Evolutionary conservation across 2,888 invertebrate genomes (phyloP).

Genomic region (Phragmatobia fuliginosa): DNA sequence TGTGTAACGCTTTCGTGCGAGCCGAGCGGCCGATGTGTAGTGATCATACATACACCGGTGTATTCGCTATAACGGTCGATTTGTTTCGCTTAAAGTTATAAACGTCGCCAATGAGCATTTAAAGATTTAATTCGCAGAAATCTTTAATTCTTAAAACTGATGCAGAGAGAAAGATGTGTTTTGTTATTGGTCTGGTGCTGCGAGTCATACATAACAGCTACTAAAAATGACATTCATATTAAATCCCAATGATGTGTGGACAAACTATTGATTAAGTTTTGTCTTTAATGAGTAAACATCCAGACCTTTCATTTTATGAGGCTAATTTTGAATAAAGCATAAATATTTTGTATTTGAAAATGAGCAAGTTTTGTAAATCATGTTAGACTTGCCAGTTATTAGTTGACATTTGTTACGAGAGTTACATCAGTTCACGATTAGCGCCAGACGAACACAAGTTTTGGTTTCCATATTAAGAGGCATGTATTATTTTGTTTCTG

Average conservation of each 20-base stretch:
- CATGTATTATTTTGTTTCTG: conserved; percentile 77
- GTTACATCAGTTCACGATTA: conserved; percentile 1
- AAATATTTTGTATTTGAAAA: background rate
- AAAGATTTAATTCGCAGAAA: conserved; percentile 64
- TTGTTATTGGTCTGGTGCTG: conserved; percentile 54
- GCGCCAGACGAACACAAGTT: conserved; percentile 50
- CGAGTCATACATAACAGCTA: conserved; percentile 20
- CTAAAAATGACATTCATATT: conserved; percentile 19
- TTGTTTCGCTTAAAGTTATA: conserved; percentile 47
- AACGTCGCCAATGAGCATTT: conserved; percentile 64
- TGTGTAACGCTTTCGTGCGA: conserved; percentile 20
- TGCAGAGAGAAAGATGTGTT: conserved; percentile 49
- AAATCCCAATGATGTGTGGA: conserved; percentile 11
- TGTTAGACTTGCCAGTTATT: background rate
- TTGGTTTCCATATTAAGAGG: conserved; percentile 60
- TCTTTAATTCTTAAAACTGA: conserved; percentile 56
- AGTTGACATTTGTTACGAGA: background rate
- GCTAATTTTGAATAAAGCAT: conserved; percentile 6
- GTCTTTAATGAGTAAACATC: background rate
- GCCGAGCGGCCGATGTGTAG: conserved; percentile 25
- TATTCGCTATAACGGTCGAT: conserved; percentile 33
- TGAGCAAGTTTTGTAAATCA: background rate
- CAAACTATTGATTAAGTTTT: conserved; percentile 1
- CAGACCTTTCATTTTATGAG: conserved; percentile 3
- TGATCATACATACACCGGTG: conserved; percentile 32